These are phyloP conservation scores for Alosa sapidissima DNA, from an alignment of 2,797 vertebrate species.

Conservation along the genomic window DNA sequence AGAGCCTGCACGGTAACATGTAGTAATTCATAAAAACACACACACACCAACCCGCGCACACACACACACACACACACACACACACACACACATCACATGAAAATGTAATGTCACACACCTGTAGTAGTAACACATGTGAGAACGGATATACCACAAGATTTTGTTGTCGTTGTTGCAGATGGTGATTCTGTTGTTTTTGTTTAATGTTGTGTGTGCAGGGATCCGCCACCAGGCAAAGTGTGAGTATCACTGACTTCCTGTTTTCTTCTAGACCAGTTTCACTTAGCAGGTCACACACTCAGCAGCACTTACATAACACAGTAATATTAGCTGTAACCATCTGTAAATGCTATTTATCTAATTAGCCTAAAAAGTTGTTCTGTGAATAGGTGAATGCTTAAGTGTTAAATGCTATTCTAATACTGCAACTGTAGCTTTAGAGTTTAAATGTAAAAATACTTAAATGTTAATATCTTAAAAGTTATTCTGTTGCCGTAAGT, in stretches of 20 bases:
- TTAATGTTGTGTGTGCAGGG: conserved; percentile 59
- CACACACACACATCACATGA: too few species aligned
- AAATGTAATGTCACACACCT: background rate
- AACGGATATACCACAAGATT: background rate
- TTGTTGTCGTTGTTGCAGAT: too few species aligned
- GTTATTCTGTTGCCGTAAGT: too few species aligned
- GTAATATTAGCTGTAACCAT: too few species aligned
- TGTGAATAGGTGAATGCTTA: background rate
- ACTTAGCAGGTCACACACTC: background rate
- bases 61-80: too few species aligned
- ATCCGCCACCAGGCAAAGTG: conserved; percentile 79
- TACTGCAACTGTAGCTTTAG: background rate
- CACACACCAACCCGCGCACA: too few species aligned
- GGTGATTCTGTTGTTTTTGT: background rate
- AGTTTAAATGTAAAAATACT: too few species aligned
- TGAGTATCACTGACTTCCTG: conserved; percentile 66
- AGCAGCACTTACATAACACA: background rate
- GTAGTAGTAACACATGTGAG: background rate
- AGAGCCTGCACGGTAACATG: background rate
- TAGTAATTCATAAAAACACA: background rate
- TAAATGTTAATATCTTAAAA: too few species aligned
- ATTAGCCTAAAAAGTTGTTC: too few species aligned
- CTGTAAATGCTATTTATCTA: too few species aligned
- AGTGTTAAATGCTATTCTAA: too few species aligned
- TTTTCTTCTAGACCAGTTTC: conserved; percentile 44